These are phyloP conservation scores for Epistrophe grossulariae DNA, from an alignment of 2,888 invertebrate genomes.

Conservation along the genomic window DNA sequence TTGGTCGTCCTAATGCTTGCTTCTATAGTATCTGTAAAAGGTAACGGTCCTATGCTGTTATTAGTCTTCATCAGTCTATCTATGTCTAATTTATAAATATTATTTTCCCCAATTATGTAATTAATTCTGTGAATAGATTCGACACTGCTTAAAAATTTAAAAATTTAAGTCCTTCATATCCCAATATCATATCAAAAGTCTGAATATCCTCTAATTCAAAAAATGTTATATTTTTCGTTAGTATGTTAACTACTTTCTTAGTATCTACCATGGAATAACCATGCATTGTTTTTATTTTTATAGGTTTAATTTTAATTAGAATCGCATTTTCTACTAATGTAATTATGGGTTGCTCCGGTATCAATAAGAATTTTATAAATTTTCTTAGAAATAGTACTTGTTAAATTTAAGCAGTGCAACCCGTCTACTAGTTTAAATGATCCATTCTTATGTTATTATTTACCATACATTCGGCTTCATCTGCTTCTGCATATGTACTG, in stretches of 20 bases:
- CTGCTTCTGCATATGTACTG: constrained; percentile 27
- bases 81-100: too few relatives aligned
- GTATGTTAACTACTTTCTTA: constrained; percentile 13
- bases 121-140: constrained; percentile 21
- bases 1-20: too few relatives aligned
- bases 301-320: too few relatives aligned
- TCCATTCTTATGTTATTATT: constrained; percentile 28
- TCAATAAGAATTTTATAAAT: too few relatives aligned
- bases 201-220: constrained; percentile 14
- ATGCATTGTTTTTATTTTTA: too few relatives aligned
- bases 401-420: constrained; percentile 21
- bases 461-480: constrained; percentile 21
- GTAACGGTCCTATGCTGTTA: too few relatives aligned
- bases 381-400: constrained; percentile 9
- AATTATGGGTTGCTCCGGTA: too few relatives aligned
- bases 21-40: too few relatives aligned
- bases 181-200: constrained; percentile 9
- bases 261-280: too few relatives aligned
- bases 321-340: too few relatives aligned
- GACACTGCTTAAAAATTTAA: constrained; percentile 2
- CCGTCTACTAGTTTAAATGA: constrained; percentile 27
- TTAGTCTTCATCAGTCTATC: too few relatives aligned
- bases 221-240: constrained; percentile 5
- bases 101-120: constrained; percentile 14
- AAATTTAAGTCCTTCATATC: constrained; percentile 9